Percentiles rank a stretch among this genome's conserved stretches.
Conservation (phyloP, 2,797 vertebrate genomes). For the Anguilla marmorata region DNA sequence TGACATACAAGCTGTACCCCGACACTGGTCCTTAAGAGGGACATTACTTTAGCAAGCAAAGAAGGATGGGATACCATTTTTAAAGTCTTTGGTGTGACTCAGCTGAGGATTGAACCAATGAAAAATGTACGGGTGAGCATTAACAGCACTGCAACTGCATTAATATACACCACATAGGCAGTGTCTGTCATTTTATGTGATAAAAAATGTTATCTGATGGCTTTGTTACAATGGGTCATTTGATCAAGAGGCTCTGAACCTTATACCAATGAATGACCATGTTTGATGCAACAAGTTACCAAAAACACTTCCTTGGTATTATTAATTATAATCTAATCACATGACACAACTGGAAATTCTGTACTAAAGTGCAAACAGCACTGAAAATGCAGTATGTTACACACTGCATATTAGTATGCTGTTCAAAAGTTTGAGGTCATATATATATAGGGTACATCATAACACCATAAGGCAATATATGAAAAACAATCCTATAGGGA, state of each 20-base stretch:
- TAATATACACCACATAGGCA: not conserved
- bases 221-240: slow-evolving; percentile 22
- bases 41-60: not conserved
- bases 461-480: slow-evolving; percentile 40
- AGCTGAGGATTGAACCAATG: slow-evolving; percentile 29
- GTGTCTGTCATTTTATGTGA: not conserved
- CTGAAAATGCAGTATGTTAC: slow-evolving; percentile 25
- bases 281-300: slow-evolving; percentile 48
- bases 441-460: slow-evolving; percentile 42
- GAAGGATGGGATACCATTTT: slow-evolving; percentile 13
- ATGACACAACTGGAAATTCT: slow-evolving; percentile 39
- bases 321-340: slow-evolving; percentile 45
- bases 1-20: slow-evolving; percentile 3
- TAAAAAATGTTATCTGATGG: slow-evolving; percentile 14
- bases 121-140: not conserved
- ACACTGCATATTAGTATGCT: slow-evolving; percentile 23
- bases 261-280: slow-evolving; percentile 52
- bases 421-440: not conserved
- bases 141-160: not conserved
- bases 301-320: slow-evolving; percentile 34
- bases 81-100: slow-evolving; percentile 45
- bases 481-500: slow-evolving; percentile 31
- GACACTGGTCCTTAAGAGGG: not conserved
- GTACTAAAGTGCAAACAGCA: slow-evolving; percentile 40
- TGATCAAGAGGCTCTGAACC: slow-evolving; percentile 38